These are phyloP conservation scores for Carassius auratus DNA, from an alignment of 2,113 vertebrate species.

Conservation along the genomic window DNA sequence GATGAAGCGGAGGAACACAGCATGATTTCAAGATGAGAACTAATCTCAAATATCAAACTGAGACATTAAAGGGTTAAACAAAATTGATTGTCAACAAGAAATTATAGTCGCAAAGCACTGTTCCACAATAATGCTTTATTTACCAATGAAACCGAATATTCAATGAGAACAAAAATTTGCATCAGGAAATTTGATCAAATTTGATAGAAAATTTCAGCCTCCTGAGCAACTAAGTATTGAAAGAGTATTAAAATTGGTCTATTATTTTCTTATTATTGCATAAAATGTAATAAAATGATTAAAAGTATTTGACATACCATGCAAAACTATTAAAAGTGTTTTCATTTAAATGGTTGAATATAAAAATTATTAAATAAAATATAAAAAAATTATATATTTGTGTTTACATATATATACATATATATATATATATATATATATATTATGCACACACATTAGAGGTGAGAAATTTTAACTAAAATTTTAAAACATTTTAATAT, in stretches of 20 bases:
- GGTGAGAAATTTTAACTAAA: too few species aligned
- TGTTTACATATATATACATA: too few species aligned
- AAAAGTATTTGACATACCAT: background rate
- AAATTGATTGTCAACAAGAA: conserved; percentile 1
- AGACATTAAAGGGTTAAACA: background rate
- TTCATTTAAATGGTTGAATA: too few species aligned
- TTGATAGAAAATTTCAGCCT: too few species aligned
- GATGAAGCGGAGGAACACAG: background rate
- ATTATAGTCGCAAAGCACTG: background rate
- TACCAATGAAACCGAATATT: background rate
- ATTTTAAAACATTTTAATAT: too few species aligned
- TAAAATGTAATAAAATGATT: background rate
- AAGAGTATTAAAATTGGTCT: background rate
- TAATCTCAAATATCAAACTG: background rate
- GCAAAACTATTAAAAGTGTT: background rate
- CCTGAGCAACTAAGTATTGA: background rate
- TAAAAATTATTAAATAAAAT: too few species aligned
- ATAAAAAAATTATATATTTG: too few species aligned
- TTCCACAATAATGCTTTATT: background rate
- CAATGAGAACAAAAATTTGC: background rate
- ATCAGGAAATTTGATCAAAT: too few species aligned
- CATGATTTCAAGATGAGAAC: background rate
- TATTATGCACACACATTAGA: too few species aligned
- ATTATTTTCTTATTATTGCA: background rate
- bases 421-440: too few species aligned